phyloP scores from a whole-genome alignment of 2,797 vertebrate genomes.

The Microcaecilia unicolor region DNA sequence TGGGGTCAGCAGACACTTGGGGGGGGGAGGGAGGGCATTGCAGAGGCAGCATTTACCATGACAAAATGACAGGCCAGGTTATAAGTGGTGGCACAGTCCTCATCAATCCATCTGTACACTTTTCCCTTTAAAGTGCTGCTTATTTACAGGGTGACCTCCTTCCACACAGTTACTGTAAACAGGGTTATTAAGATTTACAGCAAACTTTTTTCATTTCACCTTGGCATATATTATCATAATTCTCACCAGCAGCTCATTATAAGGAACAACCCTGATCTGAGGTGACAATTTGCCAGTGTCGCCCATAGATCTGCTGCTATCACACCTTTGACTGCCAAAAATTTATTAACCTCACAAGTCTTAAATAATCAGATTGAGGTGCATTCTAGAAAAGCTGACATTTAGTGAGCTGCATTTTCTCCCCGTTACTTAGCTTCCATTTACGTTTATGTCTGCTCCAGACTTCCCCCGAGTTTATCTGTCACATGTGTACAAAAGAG shows the following conservation, averaged over 20 bases:
- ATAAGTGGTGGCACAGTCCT: too few species aligned
- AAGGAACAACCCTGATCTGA: not conserved
- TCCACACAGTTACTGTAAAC: not conserved
- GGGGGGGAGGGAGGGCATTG: too few species aligned
- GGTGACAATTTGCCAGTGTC: constrained; percentile 5
- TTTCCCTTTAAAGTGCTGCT: not conserved
- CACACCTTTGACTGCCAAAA: not conserved
- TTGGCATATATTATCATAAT: not conserved
- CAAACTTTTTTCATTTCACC: not conserved
- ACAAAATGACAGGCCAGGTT: too few species aligned
- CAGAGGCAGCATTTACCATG: too few species aligned
- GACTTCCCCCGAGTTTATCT: too few species aligned
- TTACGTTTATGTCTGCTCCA: too few species aligned
- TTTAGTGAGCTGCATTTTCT: too few species aligned
- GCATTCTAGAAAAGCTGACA: not conserved
- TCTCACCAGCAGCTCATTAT: constrained; percentile 5
- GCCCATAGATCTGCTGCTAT: not conserved
- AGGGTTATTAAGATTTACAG: not conserved
- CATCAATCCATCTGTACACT: too few species aligned
- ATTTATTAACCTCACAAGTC: not conserved
- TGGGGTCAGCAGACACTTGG: too few species aligned
- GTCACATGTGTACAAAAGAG: too few species aligned
- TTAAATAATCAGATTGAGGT: too few species aligned
- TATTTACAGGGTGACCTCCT: not conserved
- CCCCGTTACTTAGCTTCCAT: too few species aligned